Evolutionary conservation across 2,113 vertebrate species (phyloP).

Genomic region (Poecile atricapillus): DNA sequence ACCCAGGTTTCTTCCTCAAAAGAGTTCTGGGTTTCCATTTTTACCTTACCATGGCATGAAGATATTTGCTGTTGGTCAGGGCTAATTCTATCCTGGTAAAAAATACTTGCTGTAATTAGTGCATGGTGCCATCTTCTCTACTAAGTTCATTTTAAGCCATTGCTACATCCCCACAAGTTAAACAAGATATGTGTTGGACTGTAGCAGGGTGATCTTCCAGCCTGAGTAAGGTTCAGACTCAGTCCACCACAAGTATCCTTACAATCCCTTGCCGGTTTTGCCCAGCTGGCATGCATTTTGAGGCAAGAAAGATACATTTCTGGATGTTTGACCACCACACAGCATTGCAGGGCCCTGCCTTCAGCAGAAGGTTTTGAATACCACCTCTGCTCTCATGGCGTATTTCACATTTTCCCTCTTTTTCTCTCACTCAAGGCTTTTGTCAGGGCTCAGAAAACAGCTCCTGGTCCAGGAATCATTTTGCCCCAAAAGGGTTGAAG

Average conservation of each 20-base stretch:
- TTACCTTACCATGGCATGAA: background rate
- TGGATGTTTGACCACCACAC: background rate
- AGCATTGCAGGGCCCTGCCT: background rate
- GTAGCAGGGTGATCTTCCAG: rapidly evolving
- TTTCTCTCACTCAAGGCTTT: background rate
- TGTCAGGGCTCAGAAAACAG: background rate
- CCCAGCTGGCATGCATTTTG: background rate
- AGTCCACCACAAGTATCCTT: background rate
- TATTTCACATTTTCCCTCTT: background rate
- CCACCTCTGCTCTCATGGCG: rapidly evolving
- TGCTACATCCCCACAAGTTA: background rate
- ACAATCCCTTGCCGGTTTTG: background rate
- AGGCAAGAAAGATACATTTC: background rate
- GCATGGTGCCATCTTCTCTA: background rate
- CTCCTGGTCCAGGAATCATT: background rate
- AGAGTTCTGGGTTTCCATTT: background rate
- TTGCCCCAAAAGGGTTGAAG: background rate
- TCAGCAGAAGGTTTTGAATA: background rate
- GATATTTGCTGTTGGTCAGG: background rate
- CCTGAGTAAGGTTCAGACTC: background rate
- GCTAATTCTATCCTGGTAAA: background rate
- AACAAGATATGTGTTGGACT: background rate
- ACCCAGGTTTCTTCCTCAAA: slow-evolving; percentile 5
- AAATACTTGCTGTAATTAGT: background rate
- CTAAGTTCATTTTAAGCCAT: background rate